Conservation (phyloP, 2,113 vertebrate species). For the Amblyopsis rosae region DNA sequence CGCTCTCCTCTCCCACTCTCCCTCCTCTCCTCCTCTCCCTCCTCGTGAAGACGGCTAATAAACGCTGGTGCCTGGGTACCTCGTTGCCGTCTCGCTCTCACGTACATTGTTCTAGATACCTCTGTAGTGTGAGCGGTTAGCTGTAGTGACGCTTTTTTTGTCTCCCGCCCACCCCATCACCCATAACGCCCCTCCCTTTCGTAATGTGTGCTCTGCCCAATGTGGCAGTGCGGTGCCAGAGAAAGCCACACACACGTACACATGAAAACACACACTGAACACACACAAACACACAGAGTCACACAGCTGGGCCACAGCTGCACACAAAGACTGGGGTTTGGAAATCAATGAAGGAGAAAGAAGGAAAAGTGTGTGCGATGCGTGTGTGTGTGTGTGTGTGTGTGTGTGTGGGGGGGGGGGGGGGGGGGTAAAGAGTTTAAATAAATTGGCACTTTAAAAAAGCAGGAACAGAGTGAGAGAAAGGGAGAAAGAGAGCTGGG, state of each 20-base stretch:
- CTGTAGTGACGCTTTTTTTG: constrained; percentile 9
- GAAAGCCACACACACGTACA: constrained; percentile 62
- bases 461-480: constrained; percentile 68
- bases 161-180: constrained; percentile 32
- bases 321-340: constrained; percentile 81
- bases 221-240: constrained; percentile 77
- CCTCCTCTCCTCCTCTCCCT: constrained; percentile 49
- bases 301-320: constrained; percentile 84
- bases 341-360: constrained; percentile 86
- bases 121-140: constrained; percentile 11
- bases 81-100: constrained; percentile 66
- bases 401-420: too few relatives aligned
- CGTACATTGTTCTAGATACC: constrained; percentile 62
- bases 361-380: constrained; percentile 58
- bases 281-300: constrained; percentile 68
- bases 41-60: constrained; percentile 59
- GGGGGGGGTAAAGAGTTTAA: constrained; percentile 77
- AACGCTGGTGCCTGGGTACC: constrained; percentile 74
- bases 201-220: constrained; percentile 71
- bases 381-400: too few relatives aligned
- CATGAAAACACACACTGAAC: constrained; percentile 37
- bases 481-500: constrained; percentile 44
- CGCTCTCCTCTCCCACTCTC: constrained; percentile 44
- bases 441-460: constrained; percentile 84
- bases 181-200: constrained; percentile 65